Evolutionary conservation across 2,797 vertebrate species (phyloP), one percentile per base, ranked within the genome.

Genomic region (Nannoperca australis): DNA sequence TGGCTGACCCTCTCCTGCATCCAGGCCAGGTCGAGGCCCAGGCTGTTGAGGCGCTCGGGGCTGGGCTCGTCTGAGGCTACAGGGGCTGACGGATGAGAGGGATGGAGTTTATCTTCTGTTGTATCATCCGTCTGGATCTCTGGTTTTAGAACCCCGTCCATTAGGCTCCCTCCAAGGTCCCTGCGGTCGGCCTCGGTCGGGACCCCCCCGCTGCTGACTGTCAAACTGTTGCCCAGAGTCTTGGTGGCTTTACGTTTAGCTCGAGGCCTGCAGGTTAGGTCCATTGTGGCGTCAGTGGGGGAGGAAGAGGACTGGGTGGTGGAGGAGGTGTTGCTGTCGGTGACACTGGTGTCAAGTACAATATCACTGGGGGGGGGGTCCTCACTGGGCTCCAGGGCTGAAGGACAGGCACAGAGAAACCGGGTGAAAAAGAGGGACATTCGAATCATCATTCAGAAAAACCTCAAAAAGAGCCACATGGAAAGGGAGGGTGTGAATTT

Each of bases 1-100:
- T 94, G 93, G 40, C 90, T 86, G 62, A 93, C 89, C 15, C 92
- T 74, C 84, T 95, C 92, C 83, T 93, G 93, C 92, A 94, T 93
- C 86, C 88, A 91, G 63, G 90, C 88, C 78, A 94, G 76, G 59
- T 94, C 93, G 68, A 92, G 81, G 65, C 89, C 92, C 78, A 93
- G 71, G 62, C 78, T 83, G 74, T 73, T 82, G 58, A 93, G 85
- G n/a, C 86, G 82, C 6, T 93, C 93, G 0, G 85, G 70, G 24
- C 88, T 88, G 0, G 77, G 77, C 55, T 91, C 84, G 5, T 88
- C 90, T 2, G 83, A 83, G 11, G 79, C 76, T 22, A 82, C 54
- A 7, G 85, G 42, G 15, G 69, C 78, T 0, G 86, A 73, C 11
- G 83, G 74, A 34, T 87, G 84, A 42, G 80, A 72, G 22, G 86